Percentiles rank a stretch among this genome's conserved stretches.
Evolutionary conservation across 2,888 invertebrate species (phyloP).

Genomic region (Drosophila heteroneura): DNA sequence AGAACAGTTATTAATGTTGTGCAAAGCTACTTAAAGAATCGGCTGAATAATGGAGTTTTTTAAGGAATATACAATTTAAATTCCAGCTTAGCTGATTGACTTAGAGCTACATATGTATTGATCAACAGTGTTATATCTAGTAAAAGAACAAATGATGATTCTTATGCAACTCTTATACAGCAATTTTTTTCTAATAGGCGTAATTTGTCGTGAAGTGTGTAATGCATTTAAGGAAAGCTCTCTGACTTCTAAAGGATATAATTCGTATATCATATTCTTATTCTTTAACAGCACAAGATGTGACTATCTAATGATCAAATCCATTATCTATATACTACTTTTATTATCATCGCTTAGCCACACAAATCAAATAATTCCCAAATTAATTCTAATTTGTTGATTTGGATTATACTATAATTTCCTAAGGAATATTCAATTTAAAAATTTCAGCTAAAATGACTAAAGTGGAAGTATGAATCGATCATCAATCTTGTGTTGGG

Average conservation of each 20-base stretch:
- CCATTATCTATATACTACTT: background rate
- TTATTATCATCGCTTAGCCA: background rate
- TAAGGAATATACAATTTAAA: background rate
- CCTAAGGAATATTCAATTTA: background rate
- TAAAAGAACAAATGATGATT: background rate
- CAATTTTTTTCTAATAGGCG: background rate
- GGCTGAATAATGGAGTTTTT: background rate
- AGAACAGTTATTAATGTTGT: background rate
- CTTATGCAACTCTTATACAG: background rate
- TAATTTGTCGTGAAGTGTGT: background rate
- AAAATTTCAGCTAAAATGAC: background rate
- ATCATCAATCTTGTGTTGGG: background rate
- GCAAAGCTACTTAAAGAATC: background rate
- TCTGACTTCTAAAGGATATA: background rate
- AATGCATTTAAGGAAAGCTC: background rate
- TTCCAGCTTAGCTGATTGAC: background rate
- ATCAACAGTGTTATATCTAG: background rate
- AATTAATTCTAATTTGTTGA: background rate
- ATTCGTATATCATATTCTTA: background rate
- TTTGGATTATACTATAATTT: background rate
- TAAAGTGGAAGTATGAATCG: background rate
- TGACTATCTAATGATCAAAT: background rate
- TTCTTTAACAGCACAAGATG: background rate
- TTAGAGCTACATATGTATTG: background rate
- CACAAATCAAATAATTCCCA: background rate